Percentiles rank a stretch among this genome's conserved stretches.
Evolutionary conservation across 2,888 invertebrate genomes (phyloP).

Genomic region (Diadegma fenestrale): DNA sequence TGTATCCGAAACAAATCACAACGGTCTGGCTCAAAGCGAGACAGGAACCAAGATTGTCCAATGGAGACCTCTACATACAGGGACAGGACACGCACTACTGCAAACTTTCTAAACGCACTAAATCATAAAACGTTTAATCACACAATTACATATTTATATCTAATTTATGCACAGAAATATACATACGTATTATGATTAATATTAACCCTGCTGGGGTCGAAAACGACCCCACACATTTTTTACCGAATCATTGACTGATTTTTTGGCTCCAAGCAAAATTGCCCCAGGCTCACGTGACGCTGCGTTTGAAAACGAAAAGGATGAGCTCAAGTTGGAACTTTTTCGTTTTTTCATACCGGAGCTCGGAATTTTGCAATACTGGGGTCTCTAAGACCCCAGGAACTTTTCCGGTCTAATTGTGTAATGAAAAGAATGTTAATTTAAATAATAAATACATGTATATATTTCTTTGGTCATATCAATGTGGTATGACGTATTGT

Average conservation of each 20-base stretch:
- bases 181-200: not conserved
- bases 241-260: too few species aligned
- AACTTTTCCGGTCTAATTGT: not conserved
- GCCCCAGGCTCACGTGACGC: too few species aligned
- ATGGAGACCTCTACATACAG: conserved; percentile 72
- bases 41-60: conserved; percentile 84
- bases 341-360: too few species aligned
- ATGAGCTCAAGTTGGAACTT: too few species aligned
- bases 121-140: conserved; percentile 43
- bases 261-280: too few species aligned
- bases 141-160: conserved; percentile 54
- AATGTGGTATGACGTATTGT: not conserved
- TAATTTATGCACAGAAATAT: conserved; percentile 23
- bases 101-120: conserved; percentile 63
- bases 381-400: too few species aligned
- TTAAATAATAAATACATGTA: not conserved
- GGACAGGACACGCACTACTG: conserved; percentile 58
- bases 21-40: conserved; percentile 81
- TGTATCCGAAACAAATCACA: conserved; percentile 78
- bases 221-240: too few species aligned
- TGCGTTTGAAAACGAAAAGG: too few species aligned
- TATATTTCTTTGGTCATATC: conserved; percentile 12
- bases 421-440: not conserved
- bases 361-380: too few species aligned
- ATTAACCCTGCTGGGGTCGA: too few species aligned